phyloP scores from a whole-genome alignment of 2,113 vertebrate genomes.

The Amblyopsis rosae region DNA sequence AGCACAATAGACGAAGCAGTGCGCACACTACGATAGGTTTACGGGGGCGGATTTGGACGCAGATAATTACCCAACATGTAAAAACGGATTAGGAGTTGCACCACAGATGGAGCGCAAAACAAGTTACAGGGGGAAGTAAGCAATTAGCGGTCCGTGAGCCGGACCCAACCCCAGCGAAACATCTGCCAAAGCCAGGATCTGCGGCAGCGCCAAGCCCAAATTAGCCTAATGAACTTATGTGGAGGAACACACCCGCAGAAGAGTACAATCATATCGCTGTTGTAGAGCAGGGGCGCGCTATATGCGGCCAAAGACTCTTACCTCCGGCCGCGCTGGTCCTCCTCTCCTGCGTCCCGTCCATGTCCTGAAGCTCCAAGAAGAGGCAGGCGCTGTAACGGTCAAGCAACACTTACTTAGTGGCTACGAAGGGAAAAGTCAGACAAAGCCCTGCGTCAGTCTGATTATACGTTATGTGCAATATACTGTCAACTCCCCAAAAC shows the following conservation, averaged over 20 bases:
- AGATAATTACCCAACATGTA: slow-evolving; percentile 75
- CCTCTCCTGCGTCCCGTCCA: slow-evolving; percentile 77
- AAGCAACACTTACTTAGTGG: slow-evolving; percentile 84
- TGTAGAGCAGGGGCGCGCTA: not conserved
- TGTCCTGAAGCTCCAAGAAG: slow-evolving; percentile 50
- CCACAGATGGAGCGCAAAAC: slow-evolving; percentile 73
- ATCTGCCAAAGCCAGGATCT: slow-evolving; percentile 74
- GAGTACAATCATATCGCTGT: slow-evolving; percentile 65
- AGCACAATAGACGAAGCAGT: slow-evolving; percentile 57
- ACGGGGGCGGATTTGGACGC: slow-evolving; percentile 70
- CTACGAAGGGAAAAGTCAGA: slow-evolving; percentile 93
- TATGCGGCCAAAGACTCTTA: slow-evolving; percentile 78
- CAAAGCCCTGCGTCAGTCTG: slow-evolving; percentile 94
- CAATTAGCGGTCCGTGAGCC: slow-evolving; percentile 77
- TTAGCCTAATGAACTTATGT: slow-evolving; percentile 74
- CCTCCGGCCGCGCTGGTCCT: slow-evolving; percentile 83
- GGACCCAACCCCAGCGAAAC: slow-evolving; percentile 73
- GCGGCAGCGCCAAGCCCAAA: slow-evolving; percentile 70
- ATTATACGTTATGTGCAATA: slow-evolving; percentile 99
- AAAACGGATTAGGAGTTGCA: slow-evolving; percentile 74
- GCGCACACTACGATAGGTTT: slow-evolving; percentile 49
- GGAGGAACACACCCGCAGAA: slow-evolving; percentile 64
- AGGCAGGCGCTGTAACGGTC: slow-evolving; percentile 76
- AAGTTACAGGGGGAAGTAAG: slow-evolving; percentile 76
- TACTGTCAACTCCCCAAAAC: slow-evolving; percentile 99